These are phyloP conservation scores for Smittia sp. DNA, from an alignment of 2,888 invertebrate genomes.

Conservation along the genomic window DNA sequence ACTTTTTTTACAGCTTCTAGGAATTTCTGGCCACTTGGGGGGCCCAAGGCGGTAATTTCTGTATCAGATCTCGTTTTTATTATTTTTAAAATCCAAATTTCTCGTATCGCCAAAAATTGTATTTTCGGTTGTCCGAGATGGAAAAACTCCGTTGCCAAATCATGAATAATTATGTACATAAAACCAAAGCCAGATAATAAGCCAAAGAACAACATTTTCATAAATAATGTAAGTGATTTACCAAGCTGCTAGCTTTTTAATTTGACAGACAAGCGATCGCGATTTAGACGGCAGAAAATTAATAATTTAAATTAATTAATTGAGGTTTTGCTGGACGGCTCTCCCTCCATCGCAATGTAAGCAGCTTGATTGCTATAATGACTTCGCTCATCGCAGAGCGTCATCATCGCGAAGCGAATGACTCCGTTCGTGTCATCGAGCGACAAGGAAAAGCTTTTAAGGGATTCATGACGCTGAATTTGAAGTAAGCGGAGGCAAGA, in stretches of 20 bases:
- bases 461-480: constrained; percentile 3
- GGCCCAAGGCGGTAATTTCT: no score
- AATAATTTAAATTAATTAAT: constrained; percentile 2
- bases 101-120: no score
- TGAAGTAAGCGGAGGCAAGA: neutral
- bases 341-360: neutral
- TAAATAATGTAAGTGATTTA: neutral
- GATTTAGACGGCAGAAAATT: neutral
- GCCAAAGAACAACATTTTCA: neutral
- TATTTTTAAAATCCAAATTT: no score
- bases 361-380: neutral
- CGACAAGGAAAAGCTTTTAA: constrained; percentile 21
- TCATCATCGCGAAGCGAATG: neutral
- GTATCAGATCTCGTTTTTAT: no score
- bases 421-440: neutral
- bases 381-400: neutral
- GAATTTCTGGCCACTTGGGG: no score
- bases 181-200: neutral
- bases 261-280: neutral
- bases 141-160: neutral
- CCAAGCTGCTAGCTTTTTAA: neutral
- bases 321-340: neutral
- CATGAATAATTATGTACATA: neutral
- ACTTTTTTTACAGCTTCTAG: no score
- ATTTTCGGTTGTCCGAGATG: no score